Conservation (phyloP, 2,797 vertebrate genomes). For the Spondyliosoma cantharus region DNA sequence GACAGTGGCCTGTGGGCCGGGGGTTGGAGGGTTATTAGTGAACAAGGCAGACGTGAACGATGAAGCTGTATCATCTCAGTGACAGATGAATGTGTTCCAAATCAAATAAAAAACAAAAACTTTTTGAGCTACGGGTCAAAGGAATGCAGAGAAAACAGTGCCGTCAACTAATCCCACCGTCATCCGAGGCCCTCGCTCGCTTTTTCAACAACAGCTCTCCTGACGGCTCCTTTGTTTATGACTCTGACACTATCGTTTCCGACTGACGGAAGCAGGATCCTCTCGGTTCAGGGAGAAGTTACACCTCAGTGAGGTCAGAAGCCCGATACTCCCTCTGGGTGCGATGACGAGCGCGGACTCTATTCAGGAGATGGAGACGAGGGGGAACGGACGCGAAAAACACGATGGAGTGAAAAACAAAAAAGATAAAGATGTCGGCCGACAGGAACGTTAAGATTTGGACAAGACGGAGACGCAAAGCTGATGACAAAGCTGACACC, state of each 20-base stretch:
- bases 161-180: neutral
- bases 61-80: constrained; percentile 14
- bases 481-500: constrained; percentile 60
- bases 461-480: constrained; percentile 13
- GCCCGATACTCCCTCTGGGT: constrained; percentile 65
- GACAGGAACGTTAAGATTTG: constrained; percentile 40
- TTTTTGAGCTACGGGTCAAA: constrained; percentile 10
- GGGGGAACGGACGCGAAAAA: constrained; percentile 25
- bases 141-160: constrained; percentile 22
- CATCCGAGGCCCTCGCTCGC: constrained; percentile 25
- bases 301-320: constrained; percentile 64
- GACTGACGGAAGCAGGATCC: constrained; percentile 44
- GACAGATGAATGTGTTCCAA: constrained; percentile 33
- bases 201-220: constrained; percentile 36
- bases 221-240: constrained; percentile 43
- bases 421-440: constrained; percentile 22
- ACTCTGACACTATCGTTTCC: constrained; percentile 53
- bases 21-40: constrained; percentile 2
- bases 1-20: constrained; percentile 11
- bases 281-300: constrained; percentile 52
- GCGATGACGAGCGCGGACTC: constrained; percentile 24
- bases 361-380: constrained; percentile 17
- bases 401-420: constrained; percentile 46
- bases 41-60: constrained; percentile 32
- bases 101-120: constrained; percentile 31